Percentiles rank a stretch among this genome's conserved stretches.
Conservation (phyloP, 2,888 invertebrate genomes). For the Orthonevra nobilis region DNA sequence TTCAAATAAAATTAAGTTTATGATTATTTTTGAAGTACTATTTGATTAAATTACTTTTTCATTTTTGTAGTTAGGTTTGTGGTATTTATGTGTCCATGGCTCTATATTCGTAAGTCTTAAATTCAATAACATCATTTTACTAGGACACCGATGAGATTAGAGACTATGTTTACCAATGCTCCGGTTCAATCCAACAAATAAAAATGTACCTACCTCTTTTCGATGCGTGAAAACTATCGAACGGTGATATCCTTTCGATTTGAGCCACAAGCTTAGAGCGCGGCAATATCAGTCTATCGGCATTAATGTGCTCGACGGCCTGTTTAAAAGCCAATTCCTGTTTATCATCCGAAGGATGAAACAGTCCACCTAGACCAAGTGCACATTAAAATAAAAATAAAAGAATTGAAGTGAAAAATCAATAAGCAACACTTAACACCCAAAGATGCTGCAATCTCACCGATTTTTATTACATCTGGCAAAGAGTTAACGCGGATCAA, state of each 20-base stretch:
- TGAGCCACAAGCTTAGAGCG: constrained; percentile 93
- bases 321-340: constrained; percentile 95
- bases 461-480: constrained; percentile 78
- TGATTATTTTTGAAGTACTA: too few species aligned
- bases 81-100: too few species aligned
- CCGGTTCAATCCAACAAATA: too few species aligned
- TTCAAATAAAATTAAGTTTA: too few species aligned
- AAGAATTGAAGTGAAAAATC: constrained; percentile 49
- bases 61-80: too few species aligned
- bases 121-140: too few species aligned
- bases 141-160: too few species aligned
- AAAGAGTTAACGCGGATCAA: constrained; percentile 71
- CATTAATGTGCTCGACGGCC: constrained; percentile 94
- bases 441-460: constrained; percentile 74
- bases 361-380: constrained; percentile 91
- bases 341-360: constrained; percentile 92
- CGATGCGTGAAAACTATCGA: constrained; percentile 96
- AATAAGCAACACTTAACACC: constrained; percentile 19
- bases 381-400: too few species aligned
- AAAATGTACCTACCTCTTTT: constrained; percentile 92
- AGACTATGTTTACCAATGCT: too few species aligned
- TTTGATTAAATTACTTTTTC: too few species aligned
- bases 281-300: constrained; percentile 89
- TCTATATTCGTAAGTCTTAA: too few species aligned
- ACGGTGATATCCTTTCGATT: constrained; percentile 93